These are phyloP conservation scores for Micrasema longulum DNA, from an alignment of 1,140 invertebrate species.

Conservation along the genomic window DNA sequence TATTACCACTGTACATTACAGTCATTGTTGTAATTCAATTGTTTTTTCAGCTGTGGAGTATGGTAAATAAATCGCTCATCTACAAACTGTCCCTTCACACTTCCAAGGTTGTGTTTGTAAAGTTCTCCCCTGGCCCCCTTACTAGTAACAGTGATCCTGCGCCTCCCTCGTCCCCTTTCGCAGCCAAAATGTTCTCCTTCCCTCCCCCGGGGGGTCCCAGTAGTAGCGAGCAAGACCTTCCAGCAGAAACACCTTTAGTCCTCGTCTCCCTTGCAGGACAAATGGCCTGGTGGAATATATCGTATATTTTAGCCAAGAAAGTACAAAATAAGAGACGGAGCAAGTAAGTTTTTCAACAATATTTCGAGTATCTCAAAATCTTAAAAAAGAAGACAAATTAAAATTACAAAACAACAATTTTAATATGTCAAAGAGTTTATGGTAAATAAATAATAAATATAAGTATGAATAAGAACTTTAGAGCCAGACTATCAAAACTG, in stretches of 20 bases:
- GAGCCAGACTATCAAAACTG: no score
- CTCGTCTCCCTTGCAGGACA: constrained; percentile 50
- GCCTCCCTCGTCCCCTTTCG: constrained; percentile 7
- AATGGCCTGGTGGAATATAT: constrained; percentile 48
- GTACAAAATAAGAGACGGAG: constrained; percentile 19
- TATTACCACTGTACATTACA: no score
- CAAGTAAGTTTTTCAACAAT: constrained; percentile 35
- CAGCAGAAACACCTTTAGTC: constrained; percentile 32
- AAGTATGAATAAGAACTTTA: no score
- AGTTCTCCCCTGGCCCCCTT: constrained; percentile 44
- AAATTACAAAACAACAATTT: no score
- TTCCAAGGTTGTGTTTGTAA: constrained; percentile 35
- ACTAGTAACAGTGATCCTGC: neutral
- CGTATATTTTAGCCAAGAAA: constrained; percentile 26
- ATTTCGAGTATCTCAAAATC: no score
- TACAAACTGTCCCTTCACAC: constrained; percentile 39
- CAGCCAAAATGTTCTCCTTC: constrained; percentile 4
- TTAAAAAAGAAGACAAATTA: no score
- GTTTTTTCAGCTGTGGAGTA: constrained; percentile 44
- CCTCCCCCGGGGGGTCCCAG: neutral
- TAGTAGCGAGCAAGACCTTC: neutral
- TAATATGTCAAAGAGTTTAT: no score
- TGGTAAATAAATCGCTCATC: constrained; percentile 27
- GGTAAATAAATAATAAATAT: no score
- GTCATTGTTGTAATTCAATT: neutral